Conservation (phyloP, 1,140 invertebrate genomes). For the Caerostris darwini region DNA sequence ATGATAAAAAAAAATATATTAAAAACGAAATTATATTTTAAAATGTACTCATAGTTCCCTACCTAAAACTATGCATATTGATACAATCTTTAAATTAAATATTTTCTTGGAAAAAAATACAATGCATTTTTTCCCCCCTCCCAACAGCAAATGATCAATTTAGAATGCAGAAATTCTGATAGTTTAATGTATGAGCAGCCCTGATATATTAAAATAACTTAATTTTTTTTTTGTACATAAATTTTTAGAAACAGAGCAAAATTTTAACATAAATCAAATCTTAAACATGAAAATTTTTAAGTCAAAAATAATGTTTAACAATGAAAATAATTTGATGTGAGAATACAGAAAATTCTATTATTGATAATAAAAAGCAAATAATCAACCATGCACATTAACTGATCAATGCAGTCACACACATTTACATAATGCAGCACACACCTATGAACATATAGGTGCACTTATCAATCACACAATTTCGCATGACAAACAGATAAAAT, state of each 20-base stretch:
- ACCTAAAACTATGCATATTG: too few species aligned
- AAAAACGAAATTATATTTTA: too few species aligned
- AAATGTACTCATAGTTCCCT: too few species aligned
- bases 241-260: not conserved
- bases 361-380: not conserved
- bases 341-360: too few species aligned
- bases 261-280: not conserved
- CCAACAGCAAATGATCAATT: too few species aligned
- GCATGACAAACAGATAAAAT: not conserved
- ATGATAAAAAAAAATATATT: too few species aligned
- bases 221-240: not conserved
- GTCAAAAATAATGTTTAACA: not conserved
- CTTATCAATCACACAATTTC: not conserved
- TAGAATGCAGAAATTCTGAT: too few species aligned
- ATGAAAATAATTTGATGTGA: too few species aligned
- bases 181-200: too few species aligned
- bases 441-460: not conserved
- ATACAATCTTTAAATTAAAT: too few species aligned
- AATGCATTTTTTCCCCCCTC: too few species aligned
- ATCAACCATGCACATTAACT: not conserved
- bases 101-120: too few species aligned
- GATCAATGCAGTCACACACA: not conserved
- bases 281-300: not conserved
- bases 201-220: not conserved
- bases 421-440: not conserved